Evolutionary conservation across 2,888 invertebrate species (phyloP), one percentile per base, ranked within the genome.

Genomic region (Drosophila neotestacea): DNA sequence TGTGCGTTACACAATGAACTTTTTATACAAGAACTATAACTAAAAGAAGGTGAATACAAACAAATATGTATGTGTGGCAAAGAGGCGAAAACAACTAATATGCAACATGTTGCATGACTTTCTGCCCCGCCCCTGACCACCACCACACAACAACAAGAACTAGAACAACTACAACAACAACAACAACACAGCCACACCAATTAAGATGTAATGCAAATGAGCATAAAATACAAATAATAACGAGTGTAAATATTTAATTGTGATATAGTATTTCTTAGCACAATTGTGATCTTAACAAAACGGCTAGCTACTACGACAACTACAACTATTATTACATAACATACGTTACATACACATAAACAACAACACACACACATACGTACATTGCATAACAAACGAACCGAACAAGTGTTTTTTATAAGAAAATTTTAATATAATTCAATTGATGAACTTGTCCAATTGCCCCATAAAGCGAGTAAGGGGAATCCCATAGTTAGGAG

Each of bases 201-300:
- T 85, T 38, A 87, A 64, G 71, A 77, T 71, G 60, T 65, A 65
- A 74, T 68, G 76, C 70, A 28, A 73, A 65, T 52, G 63, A 72
- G 82, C 78, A 66, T 61, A 32, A 55, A 70, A 64, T 65, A 66
- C 65, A 70, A 78, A 85, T 72, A 85, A 85, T 78, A 88, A 82
- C 61, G 55, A 83, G 60, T 85, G 85, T 85, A 85, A 83, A 85
- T 85, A 85, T 58, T 85, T 88, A 86, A 86, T 88, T 85, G 85
- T 85, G 85, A 85, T 85, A 85, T 88, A 88, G 88, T 85, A 88
- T 86, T 86, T 85, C 79, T 88, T 88, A 85, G 86, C 85, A 85
- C 85, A 85, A 88, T 85, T 85, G 85, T 85, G 85, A 85, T 85
- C 86, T 77, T 77, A 88, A 79, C 70, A 84, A 84, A 81, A 86